Evolutionary conservation across 2,113 vertebrate species (phyloP).

Genomic region (Chlorodrepanis virens): DNA sequence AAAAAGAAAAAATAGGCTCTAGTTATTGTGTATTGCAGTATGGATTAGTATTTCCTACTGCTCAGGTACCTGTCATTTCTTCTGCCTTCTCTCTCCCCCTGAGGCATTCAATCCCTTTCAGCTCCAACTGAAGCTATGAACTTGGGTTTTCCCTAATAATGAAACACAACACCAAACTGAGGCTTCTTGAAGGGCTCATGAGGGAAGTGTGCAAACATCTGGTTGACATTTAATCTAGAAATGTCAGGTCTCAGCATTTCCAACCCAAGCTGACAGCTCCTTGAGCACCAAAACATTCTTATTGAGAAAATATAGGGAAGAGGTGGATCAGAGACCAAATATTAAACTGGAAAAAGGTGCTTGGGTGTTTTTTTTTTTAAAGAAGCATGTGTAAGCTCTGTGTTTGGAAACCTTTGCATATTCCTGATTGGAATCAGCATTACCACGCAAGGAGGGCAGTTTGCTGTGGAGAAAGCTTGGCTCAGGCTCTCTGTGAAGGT

Average conservation of each 20-base stretch:
- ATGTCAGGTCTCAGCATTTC: slow-evolving; percentile 47
- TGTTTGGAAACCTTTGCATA: not conserved
- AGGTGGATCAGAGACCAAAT: slow-evolving; percentile 20
- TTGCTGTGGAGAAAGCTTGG: not conserved
- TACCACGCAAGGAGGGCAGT: not conserved
- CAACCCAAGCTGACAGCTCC: slow-evolving; percentile 32
- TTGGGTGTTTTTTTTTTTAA: not conserved
- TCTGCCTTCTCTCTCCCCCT: not conserved
- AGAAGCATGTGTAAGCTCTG: not conserved
- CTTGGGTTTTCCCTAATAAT: not conserved
- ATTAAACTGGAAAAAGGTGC: not conserved
- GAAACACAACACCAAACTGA: slow-evolving; percentile 8
- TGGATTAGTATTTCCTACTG: not conserved
- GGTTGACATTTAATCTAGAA: slow-evolving; percentile 65
- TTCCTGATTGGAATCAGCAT: not conserved
- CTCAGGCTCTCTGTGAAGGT: not conserved
- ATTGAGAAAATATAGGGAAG: slow-evolving; percentile 31
- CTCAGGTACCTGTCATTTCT: not conserved
- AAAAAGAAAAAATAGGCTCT: not conserved
- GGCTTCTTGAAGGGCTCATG: slow-evolving; percentile 14
- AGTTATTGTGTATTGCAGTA: not conserved
- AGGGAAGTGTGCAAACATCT: slow-evolving; percentile 31
- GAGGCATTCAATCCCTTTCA: not conserved
- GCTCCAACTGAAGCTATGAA: not conserved
- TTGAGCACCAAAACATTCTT: slow-evolving; percentile 20